Evolutionary conservation across 1,140 invertebrate species (phyloP).

Genomic region (Bombus vancouverensis): DNA sequence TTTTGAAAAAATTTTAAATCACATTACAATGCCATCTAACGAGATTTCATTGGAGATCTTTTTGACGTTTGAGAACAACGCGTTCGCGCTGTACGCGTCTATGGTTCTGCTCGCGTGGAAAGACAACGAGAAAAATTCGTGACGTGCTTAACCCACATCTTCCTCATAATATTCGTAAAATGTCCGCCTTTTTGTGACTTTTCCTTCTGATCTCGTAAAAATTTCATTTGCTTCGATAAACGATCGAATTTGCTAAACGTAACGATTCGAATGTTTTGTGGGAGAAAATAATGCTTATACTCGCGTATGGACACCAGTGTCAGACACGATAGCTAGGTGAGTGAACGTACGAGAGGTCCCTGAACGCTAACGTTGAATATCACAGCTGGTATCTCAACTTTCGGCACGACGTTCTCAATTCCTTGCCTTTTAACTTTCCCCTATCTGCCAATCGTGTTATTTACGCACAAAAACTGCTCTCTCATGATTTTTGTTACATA

Average conservation of each 20-base stretch:
- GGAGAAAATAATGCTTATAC: slow-evolving; percentile 66
- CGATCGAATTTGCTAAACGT: not conserved
- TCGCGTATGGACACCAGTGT: slow-evolving; percentile 58
- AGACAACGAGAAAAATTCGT: slow-evolving; percentile 62
- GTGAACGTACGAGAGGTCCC: slow-evolving; percentile 57
- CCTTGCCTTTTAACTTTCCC: not conserved
- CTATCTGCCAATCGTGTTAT: not conserved
- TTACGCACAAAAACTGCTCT: slow-evolving; percentile 2
- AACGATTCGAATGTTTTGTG: slow-evolving; percentile 24
- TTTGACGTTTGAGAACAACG: slow-evolving; percentile 56
- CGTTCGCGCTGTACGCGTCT: slow-evolving; percentile 49
- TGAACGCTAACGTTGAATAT: slow-evolving; percentile 44
- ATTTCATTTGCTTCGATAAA: not conserved
- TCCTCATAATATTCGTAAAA: slow-evolving; percentile 41
- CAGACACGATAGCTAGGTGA: slow-evolving; percentile 69
- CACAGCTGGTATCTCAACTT: slow-evolving; percentile 60
- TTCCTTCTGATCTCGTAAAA: not conserved
- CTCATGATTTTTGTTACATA: slow-evolving; percentile 50
- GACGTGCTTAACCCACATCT: slow-evolving; percentile 65
- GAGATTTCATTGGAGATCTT: slow-evolving; percentile 1
- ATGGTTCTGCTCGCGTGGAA: slow-evolving; percentile 65
- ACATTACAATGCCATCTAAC: slow-evolving; percentile 35
- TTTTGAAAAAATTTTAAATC: slow-evolving; percentile 14
- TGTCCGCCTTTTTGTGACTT: slow-evolving; percentile 51
- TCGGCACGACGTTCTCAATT: slow-evolving; percentile 22